Evolutionary conservation across 2,888 invertebrate genomes (phyloP).

Genomic region (Amaurobius ferox): DNA sequence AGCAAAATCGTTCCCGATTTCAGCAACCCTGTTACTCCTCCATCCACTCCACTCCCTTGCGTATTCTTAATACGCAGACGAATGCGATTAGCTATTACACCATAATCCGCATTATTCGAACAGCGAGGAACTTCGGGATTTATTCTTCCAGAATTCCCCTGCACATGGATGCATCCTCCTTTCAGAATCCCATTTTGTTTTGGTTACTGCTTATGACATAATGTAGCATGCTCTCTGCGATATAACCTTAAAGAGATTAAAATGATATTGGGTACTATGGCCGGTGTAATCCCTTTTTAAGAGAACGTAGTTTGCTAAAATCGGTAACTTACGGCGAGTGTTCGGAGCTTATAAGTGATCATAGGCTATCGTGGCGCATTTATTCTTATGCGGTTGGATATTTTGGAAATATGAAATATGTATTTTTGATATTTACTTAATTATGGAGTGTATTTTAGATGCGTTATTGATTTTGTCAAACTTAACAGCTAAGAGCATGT

Average conservation of each 20-base stretch:
- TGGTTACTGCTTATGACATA: background rate
- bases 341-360: too few species aligned
- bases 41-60: background rate
- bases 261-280: background rate
- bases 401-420: too few species aligned
- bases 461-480: too few species aligned
- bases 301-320: background rate
- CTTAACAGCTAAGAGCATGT: too few species aligned
- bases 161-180: background rate
- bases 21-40: conserved; percentile 15
- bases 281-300: background rate
- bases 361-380: too few species aligned
- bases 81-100: conserved; percentile 31
- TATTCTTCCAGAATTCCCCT: background rate
- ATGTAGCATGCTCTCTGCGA: background rate
- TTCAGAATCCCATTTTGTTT: background rate
- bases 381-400: too few species aligned
- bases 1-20: background rate
- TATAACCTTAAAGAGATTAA: background rate
- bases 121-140: background rate
- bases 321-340: too few species aligned
- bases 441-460: too few species aligned
- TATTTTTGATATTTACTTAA: too few species aligned
- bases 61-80: conserved; percentile 21
- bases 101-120: conserved; percentile 30